Evolutionary conservation across 1,140 invertebrate species (phyloP), one percentile per base, ranked within the genome.

Genomic region (Cyphomyrmex costatus): DNA sequence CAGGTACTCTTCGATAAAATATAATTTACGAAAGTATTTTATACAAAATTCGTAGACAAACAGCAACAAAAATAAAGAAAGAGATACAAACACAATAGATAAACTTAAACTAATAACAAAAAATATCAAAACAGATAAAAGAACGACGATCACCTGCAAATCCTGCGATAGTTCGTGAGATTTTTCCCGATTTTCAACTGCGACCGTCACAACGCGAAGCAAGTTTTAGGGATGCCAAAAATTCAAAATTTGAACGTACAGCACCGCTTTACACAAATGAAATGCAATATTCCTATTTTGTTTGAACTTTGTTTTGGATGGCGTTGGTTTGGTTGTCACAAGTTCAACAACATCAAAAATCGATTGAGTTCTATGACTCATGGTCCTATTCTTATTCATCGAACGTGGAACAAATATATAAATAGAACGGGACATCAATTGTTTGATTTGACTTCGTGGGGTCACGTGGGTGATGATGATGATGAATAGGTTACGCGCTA

Each of bases 11-110:
- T 42, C 36, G 8, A 42, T 12, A 42, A 42, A 8, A 49, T 49
- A 49, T 49, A 46, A 33, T 68, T 68, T 24, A 79, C 16, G 6
- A 51, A 63, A 16, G 61, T 65, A 78, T 53, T 24, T 66, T 30
- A 10, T 7, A 78, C 7, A 51, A 65, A 78, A 46, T 7, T 14
- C n/a, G 6, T 2, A 6, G 49, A 7, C 14, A 51, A 10, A 51
- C 10, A 3, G 14, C 46, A 66, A 63, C 36, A 36, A 0, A n/a
- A 30, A 27, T 1, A 7, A 63, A 33, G 12, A 24, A 53, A 49
- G 5, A 46, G 42, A 46, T 46, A 46, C 7, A 49, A 61, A 61
- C 24, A 4, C 21, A 14, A 30, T 49, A n/a, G n/a, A 87, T n/a
- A 51, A 49, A 27, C 6, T 21, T 16, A 12, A 83, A 51, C 24